Conservation (phyloP, 2,797 vertebrate species). For the Galago senegalensis region DNA sequence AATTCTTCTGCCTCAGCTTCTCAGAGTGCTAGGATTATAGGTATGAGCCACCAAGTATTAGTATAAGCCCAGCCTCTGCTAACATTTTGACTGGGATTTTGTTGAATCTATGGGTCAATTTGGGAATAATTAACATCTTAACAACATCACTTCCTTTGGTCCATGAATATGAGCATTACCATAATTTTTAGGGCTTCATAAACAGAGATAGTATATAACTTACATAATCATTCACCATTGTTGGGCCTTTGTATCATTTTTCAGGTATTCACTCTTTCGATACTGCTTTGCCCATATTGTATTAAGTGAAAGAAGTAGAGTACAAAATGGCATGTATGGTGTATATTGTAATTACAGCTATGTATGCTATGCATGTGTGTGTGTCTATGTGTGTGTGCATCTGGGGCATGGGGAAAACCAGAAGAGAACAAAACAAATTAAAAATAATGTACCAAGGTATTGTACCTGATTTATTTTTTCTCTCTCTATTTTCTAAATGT, state of each 20-base stretch:
- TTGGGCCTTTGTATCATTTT: conserved; percentile 28
- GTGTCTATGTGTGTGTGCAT: not conserved
- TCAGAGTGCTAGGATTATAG: too few relatives aligned
- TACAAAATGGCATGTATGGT: not conserved
- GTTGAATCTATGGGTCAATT: conserved; percentile 7
- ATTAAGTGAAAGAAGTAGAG: not conserved
- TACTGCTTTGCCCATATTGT: not conserved
- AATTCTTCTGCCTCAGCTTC: too few relatives aligned
- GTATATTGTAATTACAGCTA: conserved; percentile 39
- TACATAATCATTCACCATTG: not conserved
- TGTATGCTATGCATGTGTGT: not conserved
- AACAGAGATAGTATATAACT: not conserved
- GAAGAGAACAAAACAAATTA: conserved; percentile 31
- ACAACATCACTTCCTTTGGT: conserved; percentile 5
- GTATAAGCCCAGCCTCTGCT: not conserved
- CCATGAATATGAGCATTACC: conserved; percentile 10
- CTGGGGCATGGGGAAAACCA: not conserved
- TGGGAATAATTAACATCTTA: not conserved
- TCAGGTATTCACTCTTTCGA: not conserved
- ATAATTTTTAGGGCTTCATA: conserved; percentile 45
- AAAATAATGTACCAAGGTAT: not conserved
- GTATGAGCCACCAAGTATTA: too few relatives aligned
- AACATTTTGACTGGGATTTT: conserved; percentile 4
- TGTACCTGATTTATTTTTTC: not conserved
- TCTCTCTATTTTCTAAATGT: conserved; percentile 15